Conservation (phyloP, 2,113 vertebrate genomes). For the Furnarius figulus region DNA sequence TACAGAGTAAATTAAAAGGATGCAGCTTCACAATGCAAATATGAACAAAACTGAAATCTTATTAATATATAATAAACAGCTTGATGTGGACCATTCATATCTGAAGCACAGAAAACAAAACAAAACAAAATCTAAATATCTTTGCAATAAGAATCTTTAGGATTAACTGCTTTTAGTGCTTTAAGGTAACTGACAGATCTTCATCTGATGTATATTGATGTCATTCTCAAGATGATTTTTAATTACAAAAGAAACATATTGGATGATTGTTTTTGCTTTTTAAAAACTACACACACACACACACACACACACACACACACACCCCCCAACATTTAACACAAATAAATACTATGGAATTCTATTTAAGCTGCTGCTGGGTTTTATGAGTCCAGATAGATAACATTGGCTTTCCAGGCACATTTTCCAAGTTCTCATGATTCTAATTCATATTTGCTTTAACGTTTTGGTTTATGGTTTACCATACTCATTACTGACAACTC, state of each 20-base stretch:
- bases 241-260: background rate
- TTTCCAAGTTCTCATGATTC: background rate
- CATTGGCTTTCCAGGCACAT: background rate
- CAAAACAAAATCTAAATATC: background rate
- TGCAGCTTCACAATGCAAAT: background rate
- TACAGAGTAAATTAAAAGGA: background rate
- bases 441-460: conserved; percentile 5
- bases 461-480: background rate
- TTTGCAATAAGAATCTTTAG: background rate
- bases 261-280: background rate
- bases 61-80: background rate
- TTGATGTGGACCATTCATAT: background rate
- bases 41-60: background rate
- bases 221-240: background rate
- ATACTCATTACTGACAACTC: background rate
- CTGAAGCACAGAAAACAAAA: background rate
- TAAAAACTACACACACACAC: background rate
- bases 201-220: background rate
- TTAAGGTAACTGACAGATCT: background rate
- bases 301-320: too few relatives aligned
- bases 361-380: background rate
- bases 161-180: background rate
- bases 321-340: background rate
- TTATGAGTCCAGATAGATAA: background rate
- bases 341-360: background rate